Evolutionary conservation across 2,888 invertebrate genomes (phyloP).

Genomic region (Pseudococcus longispinus): DNA sequence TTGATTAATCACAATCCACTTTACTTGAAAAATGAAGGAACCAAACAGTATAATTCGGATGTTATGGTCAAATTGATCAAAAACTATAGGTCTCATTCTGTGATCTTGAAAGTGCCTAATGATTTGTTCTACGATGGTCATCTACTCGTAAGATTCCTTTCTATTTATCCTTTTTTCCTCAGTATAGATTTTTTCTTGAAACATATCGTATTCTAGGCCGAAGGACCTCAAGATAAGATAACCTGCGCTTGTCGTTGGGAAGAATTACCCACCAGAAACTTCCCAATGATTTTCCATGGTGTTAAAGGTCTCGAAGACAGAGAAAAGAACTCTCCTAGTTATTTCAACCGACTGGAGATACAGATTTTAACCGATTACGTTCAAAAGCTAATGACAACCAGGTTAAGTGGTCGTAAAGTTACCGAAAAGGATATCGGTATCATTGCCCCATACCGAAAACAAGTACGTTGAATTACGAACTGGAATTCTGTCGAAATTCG

Average conservation of each 20-base stretch:
- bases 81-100: conserved; percentile 77
- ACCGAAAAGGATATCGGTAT: conserved; percentile 67
- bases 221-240: not conserved
- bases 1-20: conserved; percentile 67
- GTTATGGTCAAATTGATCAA: conserved; percentile 76
- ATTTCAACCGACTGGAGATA: conserved; percentile 70
- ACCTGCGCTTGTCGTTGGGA: conserved; percentile 26
- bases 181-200: too few species aligned
- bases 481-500: too few species aligned
- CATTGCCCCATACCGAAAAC: conserved; percentile 68
- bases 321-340: conserved; percentile 66
- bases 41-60: conserved; percentile 67
- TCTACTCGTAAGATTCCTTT: conserved; percentile 64
- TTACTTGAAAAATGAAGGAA: conserved; percentile 63
- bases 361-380: conserved; percentile 69
- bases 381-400: conserved; percentile 64
- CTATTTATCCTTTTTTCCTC: too few species aligned
- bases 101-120: conserved; percentile 73
- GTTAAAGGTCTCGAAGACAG: conserved; percentile 67
- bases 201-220: not conserved
- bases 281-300: conserved; percentile 70
- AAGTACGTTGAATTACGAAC: conserved; percentile 60
- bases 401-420: conserved; percentile 61
- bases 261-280: conserved; percentile 64
- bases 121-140: conserved; percentile 75